Conservation (phyloP, 1,140 invertebrate species). For the Monomorium pharaonis region DNA sequence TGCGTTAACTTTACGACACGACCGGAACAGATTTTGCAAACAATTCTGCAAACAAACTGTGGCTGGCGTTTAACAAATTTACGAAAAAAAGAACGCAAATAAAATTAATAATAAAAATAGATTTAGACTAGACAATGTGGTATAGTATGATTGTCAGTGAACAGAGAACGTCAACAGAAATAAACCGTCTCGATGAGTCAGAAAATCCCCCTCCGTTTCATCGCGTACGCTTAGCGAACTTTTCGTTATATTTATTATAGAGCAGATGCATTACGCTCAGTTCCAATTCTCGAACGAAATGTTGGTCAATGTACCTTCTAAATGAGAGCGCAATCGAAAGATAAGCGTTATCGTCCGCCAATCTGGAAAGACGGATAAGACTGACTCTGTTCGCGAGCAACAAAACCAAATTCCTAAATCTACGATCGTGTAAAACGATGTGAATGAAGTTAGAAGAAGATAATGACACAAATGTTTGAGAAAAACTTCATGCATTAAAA, state of each 20-base stretch:
- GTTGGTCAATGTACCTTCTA: constrained; percentile 8
- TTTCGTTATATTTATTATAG: constrained; percentile 28
- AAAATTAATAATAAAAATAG: neutral
- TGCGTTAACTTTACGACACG: neutral
- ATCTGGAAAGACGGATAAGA: neutral
- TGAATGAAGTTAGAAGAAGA: neutral
- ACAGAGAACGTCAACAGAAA: neutral
- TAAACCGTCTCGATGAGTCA: constrained; percentile 18
- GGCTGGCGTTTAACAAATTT: neutral
- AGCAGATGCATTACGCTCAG: neutral
- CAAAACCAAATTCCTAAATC: neutral
- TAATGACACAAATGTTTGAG: neutral
- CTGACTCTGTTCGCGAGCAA: neutral
- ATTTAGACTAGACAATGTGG: neutral
- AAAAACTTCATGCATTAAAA: neutral
- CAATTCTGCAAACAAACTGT: neutral
- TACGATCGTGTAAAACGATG: neutral
- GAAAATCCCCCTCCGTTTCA: neutral
- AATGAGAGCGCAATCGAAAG: neutral
- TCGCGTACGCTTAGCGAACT: neutral
- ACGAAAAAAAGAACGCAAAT: neutral
- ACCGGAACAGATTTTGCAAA: neutral
- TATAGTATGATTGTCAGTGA: neutral
- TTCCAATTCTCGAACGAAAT: neutral
- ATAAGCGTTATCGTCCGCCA: neutral